Evolutionary conservation across 2,797 vertebrate genomes (phyloP).

Genomic region (Periparus ater): DNA sequence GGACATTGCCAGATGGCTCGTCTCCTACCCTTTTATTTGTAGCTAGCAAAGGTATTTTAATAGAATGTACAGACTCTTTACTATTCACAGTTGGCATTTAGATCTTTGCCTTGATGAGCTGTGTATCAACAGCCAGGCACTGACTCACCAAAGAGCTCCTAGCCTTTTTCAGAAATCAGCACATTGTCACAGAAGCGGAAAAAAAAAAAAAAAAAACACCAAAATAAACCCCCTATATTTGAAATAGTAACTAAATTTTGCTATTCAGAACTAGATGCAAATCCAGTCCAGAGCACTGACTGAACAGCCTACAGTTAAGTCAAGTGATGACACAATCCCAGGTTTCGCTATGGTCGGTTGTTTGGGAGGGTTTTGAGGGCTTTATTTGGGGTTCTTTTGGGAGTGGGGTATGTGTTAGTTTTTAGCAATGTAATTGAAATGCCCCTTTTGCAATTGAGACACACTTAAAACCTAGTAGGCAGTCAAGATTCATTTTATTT

Average conservation of each 20-base stretch:
- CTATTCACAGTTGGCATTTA: not conserved
- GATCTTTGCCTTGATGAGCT: not conserved
- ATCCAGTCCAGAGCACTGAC: not conserved
- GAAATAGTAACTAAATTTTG: not conserved
- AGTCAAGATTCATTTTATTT: not conserved
- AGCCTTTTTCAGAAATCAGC: not conserved
- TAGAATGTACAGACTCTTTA: not conserved
- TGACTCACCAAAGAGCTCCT: not conserved
- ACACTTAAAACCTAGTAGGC: not conserved
- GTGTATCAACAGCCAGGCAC: not conserved
- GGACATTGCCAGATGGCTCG: not conserved
- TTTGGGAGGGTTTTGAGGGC: accelerated
- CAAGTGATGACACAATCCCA: not conserved
- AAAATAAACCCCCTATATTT: not conserved
- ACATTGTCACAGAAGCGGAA: not conserved
- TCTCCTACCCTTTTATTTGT: not conserved
- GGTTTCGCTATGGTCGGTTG: not conserved
- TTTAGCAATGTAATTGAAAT: not conserved
- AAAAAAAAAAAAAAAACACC: too few species aligned
- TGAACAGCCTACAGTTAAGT: not conserved
- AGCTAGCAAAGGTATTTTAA: not conserved
- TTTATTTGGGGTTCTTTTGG: not conserved
- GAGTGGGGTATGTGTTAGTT: not conserved
- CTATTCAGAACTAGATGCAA: not conserved
- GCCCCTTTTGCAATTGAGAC: not conserved